Evolutionary conservation across 2,113 vertebrate species (phyloP).

Genomic region (Psilopsiagon aymara): DNA sequence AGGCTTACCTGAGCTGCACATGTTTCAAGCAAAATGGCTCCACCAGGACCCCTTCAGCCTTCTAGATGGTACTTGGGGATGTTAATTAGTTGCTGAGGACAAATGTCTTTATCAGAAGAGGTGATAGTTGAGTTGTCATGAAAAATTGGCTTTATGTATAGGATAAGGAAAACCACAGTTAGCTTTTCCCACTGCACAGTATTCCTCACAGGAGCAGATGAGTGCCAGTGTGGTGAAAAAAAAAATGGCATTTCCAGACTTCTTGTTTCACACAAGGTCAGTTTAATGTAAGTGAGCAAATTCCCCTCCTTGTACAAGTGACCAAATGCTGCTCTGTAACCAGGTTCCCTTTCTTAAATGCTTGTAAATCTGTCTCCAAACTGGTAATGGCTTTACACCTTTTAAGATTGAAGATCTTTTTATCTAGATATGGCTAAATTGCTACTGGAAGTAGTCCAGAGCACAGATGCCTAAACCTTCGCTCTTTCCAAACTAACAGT

Average conservation of each 20-base stretch:
- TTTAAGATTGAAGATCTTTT: background rate
- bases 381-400: background rate
- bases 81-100: background rate
- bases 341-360: background rate
- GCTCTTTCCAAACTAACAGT: background rate
- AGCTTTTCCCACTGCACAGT: background rate
- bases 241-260: background rate
- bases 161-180: background rate
- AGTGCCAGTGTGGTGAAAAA: fast-evolving
- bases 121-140: background rate
- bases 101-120: background rate
- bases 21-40: background rate
- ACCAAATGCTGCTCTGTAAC: background rate
- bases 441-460: background rate
- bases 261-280: background rate
- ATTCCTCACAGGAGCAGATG: background rate
- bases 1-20: fast-evolving
- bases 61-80: background rate
- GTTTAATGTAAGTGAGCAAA: background rate
- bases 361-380: background rate
- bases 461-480: background rate
- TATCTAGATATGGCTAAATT: background rate
- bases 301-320: background rate
- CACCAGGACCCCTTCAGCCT: background rate
- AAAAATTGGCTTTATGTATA: background rate